Conservation (phyloP, 2,113 vertebrate species). For the Uria lomvia region DNA sequence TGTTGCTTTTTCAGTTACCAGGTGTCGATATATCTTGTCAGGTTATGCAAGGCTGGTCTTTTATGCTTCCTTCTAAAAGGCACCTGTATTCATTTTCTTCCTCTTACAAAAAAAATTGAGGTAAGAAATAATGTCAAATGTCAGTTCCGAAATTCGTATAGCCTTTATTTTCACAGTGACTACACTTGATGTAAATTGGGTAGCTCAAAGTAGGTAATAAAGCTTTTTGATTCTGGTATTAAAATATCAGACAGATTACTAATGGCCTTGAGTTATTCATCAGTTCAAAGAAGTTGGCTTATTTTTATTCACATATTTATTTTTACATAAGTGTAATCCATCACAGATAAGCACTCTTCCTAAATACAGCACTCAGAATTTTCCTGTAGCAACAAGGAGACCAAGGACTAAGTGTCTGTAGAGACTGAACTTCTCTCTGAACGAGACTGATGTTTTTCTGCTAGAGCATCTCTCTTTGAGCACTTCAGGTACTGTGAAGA, state of each 20-base stretch:
- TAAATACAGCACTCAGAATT: not conserved
- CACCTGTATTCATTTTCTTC: not conserved
- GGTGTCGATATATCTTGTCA: not conserved
- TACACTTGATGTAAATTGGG: not conserved
- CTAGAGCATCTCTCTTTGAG: not conserved
- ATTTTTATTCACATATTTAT: constrained; percentile 26
- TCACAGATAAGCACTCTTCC: not conserved
- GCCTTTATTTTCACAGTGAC: not conserved
- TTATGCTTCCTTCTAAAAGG: not conserved
- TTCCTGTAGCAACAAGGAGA: not conserved
- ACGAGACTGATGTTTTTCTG: not conserved
- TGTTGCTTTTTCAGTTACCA: not conserved
- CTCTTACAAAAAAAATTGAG: not conserved
- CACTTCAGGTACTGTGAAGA: not conserved
- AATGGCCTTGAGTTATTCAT: constrained; percentile 1
- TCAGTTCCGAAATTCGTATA: not conserved
- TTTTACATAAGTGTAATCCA: not conserved
- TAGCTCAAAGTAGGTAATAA: not conserved
- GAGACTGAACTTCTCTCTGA: not conserved
- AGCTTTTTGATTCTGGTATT: not conserved
- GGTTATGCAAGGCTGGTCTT: not conserved
- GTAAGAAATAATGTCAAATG: not conserved
- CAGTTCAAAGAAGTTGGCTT: not conserved
- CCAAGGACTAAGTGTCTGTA: not conserved
- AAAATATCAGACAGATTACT: not conserved